Conservation (phyloP, 2,888 invertebrate genomes). For the Bugula neritina region DNA sequence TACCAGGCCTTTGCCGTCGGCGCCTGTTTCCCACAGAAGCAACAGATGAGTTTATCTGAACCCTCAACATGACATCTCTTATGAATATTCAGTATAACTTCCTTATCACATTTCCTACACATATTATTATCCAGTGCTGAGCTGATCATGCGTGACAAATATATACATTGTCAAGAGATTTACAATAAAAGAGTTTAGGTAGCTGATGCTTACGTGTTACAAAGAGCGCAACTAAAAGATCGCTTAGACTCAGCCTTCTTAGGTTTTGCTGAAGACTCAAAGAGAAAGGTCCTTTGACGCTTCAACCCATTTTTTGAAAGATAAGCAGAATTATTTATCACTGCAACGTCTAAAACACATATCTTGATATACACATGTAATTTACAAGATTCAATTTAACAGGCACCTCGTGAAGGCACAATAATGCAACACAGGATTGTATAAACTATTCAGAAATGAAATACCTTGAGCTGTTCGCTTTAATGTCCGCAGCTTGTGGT, state of each 20-base stretch:
- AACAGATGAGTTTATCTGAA: background rate
- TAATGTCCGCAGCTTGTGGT: background rate
- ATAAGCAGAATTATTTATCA: constrained; percentile 19
- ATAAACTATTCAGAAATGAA: too few relatives aligned
- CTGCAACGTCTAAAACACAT: constrained; percentile 8
- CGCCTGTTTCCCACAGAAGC: constrained; percentile 18
- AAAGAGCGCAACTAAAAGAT: constrained; percentile 11
- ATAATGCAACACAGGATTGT: too few relatives aligned
- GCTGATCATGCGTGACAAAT: too few relatives aligned
- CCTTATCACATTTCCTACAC: background rate
- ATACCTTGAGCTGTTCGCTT: background rate
- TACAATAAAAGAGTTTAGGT: background rate
- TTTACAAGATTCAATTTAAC: too few relatives aligned
- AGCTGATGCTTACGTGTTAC: constrained; percentile 22
- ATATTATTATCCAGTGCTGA: background rate
- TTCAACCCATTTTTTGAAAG: background rate
- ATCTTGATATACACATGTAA: too few relatives aligned
- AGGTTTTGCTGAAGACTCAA: background rate
- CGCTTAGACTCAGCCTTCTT: background rate
- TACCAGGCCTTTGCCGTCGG: constrained; percentile 20
- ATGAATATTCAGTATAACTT: constrained; percentile 15
- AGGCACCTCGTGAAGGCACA: too few relatives aligned
- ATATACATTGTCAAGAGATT: too few relatives aligned
- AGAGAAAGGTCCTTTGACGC: background rate
- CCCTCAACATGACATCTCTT: constrained; percentile 2